Percentiles rank a stretch among this genome's conserved stretches.
Evolutionary conservation across 2,797 vertebrate genomes (phyloP).

Genomic region (Sebastiscus albofasciatus): DNA sequence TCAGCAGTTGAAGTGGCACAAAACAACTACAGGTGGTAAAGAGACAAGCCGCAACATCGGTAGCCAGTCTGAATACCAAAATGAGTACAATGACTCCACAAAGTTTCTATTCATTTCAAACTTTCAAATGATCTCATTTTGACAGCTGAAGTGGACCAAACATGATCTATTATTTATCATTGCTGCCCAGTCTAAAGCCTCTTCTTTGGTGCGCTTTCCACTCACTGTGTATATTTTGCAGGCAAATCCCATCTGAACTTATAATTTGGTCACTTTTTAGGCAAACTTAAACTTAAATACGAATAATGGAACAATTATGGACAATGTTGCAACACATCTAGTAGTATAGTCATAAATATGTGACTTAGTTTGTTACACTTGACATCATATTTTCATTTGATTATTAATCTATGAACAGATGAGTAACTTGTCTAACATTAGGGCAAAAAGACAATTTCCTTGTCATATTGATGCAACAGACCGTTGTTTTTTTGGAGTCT

Average conservation of each 20-base stretch:
- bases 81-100: neutral
- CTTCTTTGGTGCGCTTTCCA: neutral
- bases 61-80: neutral
- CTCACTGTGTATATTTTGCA: neutral
- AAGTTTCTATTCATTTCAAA: neutral
- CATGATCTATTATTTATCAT: neutral
- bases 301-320: neutral
- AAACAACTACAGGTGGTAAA: neutral
- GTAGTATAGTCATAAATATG: conserved; percentile 7
- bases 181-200: neutral
- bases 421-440: conserved; percentile 70
- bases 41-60: neutral
- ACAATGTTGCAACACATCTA: conserved; percentile 3
- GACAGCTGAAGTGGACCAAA: neutral
- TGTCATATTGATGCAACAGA: conserved; percentile 72
- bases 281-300: neutral
- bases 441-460: conserved; percentile 77
- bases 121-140: neutral
- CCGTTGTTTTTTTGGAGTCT: conserved; percentile 60
- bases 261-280: neutral
- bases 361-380: conserved; percentile 28
- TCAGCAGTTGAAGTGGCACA: neutral
- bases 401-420: conserved; percentile 63
- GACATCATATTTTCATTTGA: conserved; percentile 53
- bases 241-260: neutral